Percentiles rank a stretch among this genome's conserved stretches.
Evolutionary conservation across 1,140 invertebrate species (phyloP).

Genomic region (Zaprionus tsacasi): DNA sequence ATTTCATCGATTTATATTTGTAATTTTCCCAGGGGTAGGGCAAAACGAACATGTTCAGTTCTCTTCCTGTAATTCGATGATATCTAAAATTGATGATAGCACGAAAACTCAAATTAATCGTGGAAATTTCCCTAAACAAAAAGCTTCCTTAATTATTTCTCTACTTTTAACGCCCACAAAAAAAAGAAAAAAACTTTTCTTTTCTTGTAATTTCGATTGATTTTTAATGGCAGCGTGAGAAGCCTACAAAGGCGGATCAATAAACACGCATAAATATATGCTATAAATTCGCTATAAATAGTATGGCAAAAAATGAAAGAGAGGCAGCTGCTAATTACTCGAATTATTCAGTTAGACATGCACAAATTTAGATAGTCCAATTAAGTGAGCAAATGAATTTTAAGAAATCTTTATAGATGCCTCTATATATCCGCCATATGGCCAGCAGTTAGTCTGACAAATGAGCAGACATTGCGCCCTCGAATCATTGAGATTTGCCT

Average conservation of each 20-base stretch:
- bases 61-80: slow-evolving; percentile 5
- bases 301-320: slow-evolving; percentile 8
- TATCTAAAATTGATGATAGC: not conserved
- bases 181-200: slow-evolving; percentile 1
- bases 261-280: slow-evolving; percentile 50
- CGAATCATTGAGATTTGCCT: slow-evolving; percentile 25
- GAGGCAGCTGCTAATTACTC: slow-evolving; percentile 45
- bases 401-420: slow-evolving; percentile 32
- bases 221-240: slow-evolving; percentile 45
- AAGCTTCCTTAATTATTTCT: slow-evolving; percentile 7
- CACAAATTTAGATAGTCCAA: slow-evolving; percentile 44
- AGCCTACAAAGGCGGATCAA: slow-evolving; percentile 47
- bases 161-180: slow-evolving; percentile 6
- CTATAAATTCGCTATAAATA: slow-evolving; percentile 58
- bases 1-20: slow-evolving; percentile 17
- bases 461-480: slow-evolving; percentile 31
- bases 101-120: slow-evolving; percentile 5
- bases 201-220: slow-evolving; percentile 51
- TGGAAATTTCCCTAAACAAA: slow-evolving; percentile 14
- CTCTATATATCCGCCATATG: slow-evolving; percentile 40
- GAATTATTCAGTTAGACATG: slow-evolving; percentile 51
- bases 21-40: not conserved
- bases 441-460: slow-evolving; percentile 55
- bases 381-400: slow-evolving; percentile 29
- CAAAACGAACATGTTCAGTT: not conserved